These are phyloP conservation scores for Spisula solida DNA, from an alignment of 2,888 invertebrate genomes.

Conservation along the genomic window DNA sequence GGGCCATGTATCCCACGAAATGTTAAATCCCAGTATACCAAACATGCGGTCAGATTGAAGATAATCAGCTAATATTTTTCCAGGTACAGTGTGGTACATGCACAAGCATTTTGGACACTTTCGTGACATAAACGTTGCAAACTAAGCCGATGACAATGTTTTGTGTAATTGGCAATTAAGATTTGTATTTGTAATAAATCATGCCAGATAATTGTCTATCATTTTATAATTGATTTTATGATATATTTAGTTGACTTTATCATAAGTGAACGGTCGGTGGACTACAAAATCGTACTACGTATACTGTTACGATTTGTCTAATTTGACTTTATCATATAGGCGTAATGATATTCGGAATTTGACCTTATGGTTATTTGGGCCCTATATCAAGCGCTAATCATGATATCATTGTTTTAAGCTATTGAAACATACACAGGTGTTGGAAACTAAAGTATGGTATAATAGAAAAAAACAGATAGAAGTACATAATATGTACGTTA, in stretches of 20 bases:
- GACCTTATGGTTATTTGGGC: slow-evolving; percentile 34
- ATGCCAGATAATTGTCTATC: slow-evolving; percentile 28
- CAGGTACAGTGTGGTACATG: neutral
- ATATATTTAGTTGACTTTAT: slow-evolving; percentile 19
- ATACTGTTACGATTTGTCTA: neutral
- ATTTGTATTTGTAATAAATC: neutral
- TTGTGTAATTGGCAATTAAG: neutral
- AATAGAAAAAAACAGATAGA: neutral
- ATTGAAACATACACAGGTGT: slow-evolving; percentile 4
- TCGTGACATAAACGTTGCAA: neutral
- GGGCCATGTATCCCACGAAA: too few species aligned
- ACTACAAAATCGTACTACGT: neutral
- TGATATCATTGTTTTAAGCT: neutral
- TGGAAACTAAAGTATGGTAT: neutral
- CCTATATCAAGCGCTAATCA: slow-evolving; percentile 36
- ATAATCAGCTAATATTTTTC: neutral
- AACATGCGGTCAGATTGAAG: too few species aligned
- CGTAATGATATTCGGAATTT: slow-evolving; percentile 3
- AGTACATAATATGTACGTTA: neutral
- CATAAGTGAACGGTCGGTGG: neutral
- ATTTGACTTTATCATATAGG: slow-evolving; percentile 25
- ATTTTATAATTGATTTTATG: slow-evolving; percentile 28
- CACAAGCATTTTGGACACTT: neutral
- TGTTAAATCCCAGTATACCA: too few species aligned
- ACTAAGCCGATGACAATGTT: neutral